Evolutionary conservation across 2,113 vertebrate genomes (phyloP).

Genomic region (Heptranchias perlo): DNA sequence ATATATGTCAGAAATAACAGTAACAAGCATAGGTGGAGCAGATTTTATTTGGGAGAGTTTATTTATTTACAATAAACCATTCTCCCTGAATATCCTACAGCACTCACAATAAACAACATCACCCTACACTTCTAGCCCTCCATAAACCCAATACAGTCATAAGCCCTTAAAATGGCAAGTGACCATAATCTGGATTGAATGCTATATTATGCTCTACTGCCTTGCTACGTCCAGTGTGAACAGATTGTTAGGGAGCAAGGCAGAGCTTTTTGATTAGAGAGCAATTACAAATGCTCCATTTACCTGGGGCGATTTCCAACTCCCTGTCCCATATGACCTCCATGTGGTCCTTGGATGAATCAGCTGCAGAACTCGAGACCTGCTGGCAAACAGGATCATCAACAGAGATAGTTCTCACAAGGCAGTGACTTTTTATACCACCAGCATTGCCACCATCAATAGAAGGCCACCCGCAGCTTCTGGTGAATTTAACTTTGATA

Average conservation of each 20-base stretch:
- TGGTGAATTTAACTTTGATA: not conserved
- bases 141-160: too few relatives aligned
- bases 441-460: not conserved
- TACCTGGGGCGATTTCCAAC: not conserved
- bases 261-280: not conserved
- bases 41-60: too few relatives aligned
- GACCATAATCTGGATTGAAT: too few relatives aligned
- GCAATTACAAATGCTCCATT: too few relatives aligned
- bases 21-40: too few relatives aligned
- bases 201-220: too few relatives aligned
- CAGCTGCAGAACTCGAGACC: not conserved
- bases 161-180: too few relatives aligned
- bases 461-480: not conserved
- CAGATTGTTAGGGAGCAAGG: not conserved
- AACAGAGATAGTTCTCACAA: not conserved
- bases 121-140: too few relatives aligned
- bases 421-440: not conserved
- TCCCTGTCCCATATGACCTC: not conserved
- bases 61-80: too few relatives aligned
- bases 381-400: not conserved
- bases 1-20: too few relatives aligned
- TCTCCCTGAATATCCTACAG: too few relatives aligned
- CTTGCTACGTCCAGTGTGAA: not conserved
- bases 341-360: not conserved
- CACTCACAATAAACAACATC: too few relatives aligned